Conservation (phyloP, 1,140 invertebrate genomes). For the Andrena cerasifolii region DNA sequence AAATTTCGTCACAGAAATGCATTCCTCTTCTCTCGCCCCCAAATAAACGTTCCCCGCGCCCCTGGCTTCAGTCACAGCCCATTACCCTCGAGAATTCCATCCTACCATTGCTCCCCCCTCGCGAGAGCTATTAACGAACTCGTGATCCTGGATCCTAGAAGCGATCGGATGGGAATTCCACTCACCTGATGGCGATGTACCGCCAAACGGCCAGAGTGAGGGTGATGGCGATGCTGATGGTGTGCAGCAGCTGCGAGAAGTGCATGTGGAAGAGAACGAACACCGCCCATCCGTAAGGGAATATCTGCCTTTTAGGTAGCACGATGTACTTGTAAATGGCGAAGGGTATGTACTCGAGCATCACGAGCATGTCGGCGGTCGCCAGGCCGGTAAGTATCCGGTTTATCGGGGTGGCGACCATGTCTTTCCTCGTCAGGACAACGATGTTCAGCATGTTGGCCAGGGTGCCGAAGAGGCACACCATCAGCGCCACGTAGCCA, state of each 20-base stretch:
- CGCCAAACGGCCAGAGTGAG: slow-evolving; percentile 91
- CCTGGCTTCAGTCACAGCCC: too few species aligned
- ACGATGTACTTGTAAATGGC: slow-evolving; percentile 89
- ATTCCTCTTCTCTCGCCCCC: too few species aligned
- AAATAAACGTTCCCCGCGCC: too few species aligned
- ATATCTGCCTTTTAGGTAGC: slow-evolving; percentile 82
- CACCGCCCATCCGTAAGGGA: slow-evolving; percentile 87
- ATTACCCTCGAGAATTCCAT: neutral
- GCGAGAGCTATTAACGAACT: too few species aligned
- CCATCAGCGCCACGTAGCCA: slow-evolving; percentile 87
- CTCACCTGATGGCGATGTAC: slow-evolving; percentile 86
- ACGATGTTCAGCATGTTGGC: slow-evolving; percentile 95
- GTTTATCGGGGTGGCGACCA: slow-evolving; percentile 92
- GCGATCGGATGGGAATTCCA: slow-evolving; percentile 31
- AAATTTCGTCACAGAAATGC: too few species aligned
- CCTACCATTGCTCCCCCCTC: too few species aligned
- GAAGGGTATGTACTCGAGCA: slow-evolving; percentile 94
- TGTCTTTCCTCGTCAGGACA: slow-evolving; percentile 92
- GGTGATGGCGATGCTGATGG: slow-evolving; percentile 93
- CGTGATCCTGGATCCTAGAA: neutral
- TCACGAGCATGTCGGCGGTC: slow-evolving; percentile 92
- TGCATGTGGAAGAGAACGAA: slow-evolving; percentile 91
- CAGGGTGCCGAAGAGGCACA: slow-evolving; percentile 94
- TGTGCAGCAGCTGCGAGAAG: slow-evolving; percentile 91
- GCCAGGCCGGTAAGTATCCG: slow-evolving; percentile 91